phyloP scores from a whole-genome alignment of 2,113 vertebrate species.

The Uropsilus gracilis region DNA sequence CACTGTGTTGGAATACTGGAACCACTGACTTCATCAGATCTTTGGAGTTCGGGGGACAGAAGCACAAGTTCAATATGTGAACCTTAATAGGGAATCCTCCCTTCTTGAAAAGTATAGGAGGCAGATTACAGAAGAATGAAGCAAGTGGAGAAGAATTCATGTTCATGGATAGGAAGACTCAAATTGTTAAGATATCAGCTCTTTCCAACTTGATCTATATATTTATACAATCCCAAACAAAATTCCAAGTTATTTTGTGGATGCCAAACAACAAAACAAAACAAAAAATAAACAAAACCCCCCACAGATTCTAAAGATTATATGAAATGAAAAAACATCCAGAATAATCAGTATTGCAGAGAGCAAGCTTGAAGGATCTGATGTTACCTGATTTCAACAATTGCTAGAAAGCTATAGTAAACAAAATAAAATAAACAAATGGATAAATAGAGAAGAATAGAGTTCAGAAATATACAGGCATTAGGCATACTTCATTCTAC shows the following conservation, averaged over 20 bases:
- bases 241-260: not conserved
- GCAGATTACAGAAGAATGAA: too few relatives aligned
- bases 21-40: not conserved
- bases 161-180: too few relatives aligned
- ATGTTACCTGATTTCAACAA: not conserved
- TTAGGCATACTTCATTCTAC: too few relatives aligned
- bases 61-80: not conserved
- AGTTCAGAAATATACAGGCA: not conserved
- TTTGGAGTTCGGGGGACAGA: not conserved
- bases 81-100: not conserved
- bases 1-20: fast-evolving
- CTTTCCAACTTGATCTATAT: not conserved
- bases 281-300: too few relatives aligned
- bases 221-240: not conserved
- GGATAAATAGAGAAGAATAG: not conserved
- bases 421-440: not conserved
- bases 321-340: not conserved
- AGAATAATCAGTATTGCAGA: not conserved
- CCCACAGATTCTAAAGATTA: not conserved
- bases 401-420: not conserved
- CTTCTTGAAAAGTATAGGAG: not conserved
- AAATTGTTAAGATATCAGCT: too few relatives aligned
- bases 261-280: not conserved
- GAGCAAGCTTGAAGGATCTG: not conserved
- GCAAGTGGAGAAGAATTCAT: too few relatives aligned